phyloP scores from a whole-genome alignment of 1,140 invertebrate species.

The Acromyrmex charruanus region DNA sequence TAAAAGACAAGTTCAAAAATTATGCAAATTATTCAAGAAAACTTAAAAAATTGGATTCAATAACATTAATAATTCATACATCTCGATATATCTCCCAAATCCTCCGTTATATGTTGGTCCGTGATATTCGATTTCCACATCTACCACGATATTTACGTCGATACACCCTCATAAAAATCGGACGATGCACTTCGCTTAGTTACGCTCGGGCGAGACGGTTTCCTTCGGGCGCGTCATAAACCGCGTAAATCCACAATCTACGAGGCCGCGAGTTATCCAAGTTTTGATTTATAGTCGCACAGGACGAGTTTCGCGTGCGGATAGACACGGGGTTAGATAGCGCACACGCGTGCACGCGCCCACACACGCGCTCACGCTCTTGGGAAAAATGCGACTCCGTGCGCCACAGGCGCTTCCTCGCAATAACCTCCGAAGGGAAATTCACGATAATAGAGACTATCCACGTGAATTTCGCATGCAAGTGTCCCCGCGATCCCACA shows the following conservation, averaged over 20 bases:
- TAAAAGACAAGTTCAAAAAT: background rate
- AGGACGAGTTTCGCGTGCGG: conserved; percentile 41
- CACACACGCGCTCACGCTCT: background rate
- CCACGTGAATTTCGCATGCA: conserved; percentile 77
- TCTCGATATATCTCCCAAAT: background rate
- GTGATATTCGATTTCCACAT: conserved; percentile 4
- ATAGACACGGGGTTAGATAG: conserved; percentile 58
- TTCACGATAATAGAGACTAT: conserved; percentile 82
- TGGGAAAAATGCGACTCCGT: conserved; percentile 75
- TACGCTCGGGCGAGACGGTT: conserved; percentile 42
- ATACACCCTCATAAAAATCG: conserved; percentile 55
- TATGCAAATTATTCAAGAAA: background rate
- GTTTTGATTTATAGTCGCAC: conserved; percentile 55
- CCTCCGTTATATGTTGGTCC: background rate
- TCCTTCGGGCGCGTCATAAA: conserved; percentile 51
- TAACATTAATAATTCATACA: conserved; percentile 8
- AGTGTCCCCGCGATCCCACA: conserved; percentile 66
- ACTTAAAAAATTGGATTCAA: background rate
- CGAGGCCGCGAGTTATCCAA: conserved; percentile 53
- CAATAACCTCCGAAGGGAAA: conserved; percentile 78
- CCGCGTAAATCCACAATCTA: conserved; percentile 60
- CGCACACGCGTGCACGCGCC: conserved; percentile 24
- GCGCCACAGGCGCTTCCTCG: conserved; percentile 67
- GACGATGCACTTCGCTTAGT: conserved; percentile 50
- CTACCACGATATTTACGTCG: conserved; percentile 46